A percentile compares a stretch with the other conserved stretches of the same genome.
These are phyloP conservation scores for Gibbula magus DNA, from an alignment of 2,888 invertebrate species.

Conservation along the genomic window DNA sequence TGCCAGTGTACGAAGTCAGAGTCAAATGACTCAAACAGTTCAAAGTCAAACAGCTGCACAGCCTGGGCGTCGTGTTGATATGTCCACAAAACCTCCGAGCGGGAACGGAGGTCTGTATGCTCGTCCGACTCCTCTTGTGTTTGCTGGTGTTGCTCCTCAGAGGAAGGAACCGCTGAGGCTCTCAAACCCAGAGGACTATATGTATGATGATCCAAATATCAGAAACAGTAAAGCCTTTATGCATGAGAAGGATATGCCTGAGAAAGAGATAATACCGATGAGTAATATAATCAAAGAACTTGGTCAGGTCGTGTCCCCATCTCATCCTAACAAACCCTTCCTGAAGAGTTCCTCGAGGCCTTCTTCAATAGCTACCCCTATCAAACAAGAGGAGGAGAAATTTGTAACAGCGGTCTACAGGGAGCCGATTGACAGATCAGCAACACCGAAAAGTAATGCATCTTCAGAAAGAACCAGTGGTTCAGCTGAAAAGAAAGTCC, in stretches of 20 bases:
- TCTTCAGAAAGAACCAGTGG: slow-evolving; percentile 35
- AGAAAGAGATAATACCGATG: slow-evolving; percentile 56
- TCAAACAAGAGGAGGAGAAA: slow-evolving; percentile 46
- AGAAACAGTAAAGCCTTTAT: slow-evolving; percentile 27
- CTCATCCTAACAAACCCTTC: slow-evolving; percentile 34
- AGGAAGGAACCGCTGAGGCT: slow-evolving; percentile 42
- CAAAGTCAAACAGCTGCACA: slow-evolving; percentile 49
- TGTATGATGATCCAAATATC: slow-evolving; percentile 34
- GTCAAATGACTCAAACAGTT: slow-evolving; percentile 9
- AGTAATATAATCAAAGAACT: slow-evolving; percentile 60
- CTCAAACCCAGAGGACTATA: slow-evolving; percentile 36
- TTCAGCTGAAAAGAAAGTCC: slow-evolving; percentile 32
- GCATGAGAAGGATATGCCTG: slow-evolving; percentile 45
- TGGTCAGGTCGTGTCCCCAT: slow-evolving; percentile 49
- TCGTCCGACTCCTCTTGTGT: slow-evolving; percentile 55
- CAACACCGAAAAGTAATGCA: slow-evolving; percentile 29
- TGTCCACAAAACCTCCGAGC: slow-evolving; percentile 40
- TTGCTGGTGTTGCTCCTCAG: slow-evolving; percentile 50
- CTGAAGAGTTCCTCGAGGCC: slow-evolving; percentile 22
- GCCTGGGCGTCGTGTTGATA: slow-evolving; percentile 37
- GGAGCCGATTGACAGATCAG: slow-evolving; percentile 57
- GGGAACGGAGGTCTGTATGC: slow-evolving; percentile 42
- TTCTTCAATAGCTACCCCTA: slow-evolving; percentile 21
- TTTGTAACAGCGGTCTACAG: slow-evolving; percentile 66
- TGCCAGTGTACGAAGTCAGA: neutral